These are phyloP conservation scores for Cephus sareptanus DNA, from an alignment of 2,888 invertebrate genomes.

Conservation along the genomic window DNA sequence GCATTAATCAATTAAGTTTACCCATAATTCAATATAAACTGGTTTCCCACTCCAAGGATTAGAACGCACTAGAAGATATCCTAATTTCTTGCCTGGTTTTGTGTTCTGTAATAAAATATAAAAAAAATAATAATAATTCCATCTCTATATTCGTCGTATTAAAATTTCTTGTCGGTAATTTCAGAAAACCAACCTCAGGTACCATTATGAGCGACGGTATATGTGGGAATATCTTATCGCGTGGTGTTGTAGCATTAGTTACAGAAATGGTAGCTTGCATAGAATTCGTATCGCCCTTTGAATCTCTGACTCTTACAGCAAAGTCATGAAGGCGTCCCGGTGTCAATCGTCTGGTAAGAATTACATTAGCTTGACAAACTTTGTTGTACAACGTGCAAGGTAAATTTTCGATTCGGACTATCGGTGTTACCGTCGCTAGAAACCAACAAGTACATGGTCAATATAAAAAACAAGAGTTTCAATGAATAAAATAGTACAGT, in stretches of 20 bases:
- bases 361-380: slow-evolving; percentile 89
- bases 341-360: slow-evolving; percentile 80
- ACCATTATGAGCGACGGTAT: slow-evolving; percentile 81
- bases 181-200: slow-evolving; percentile 72
- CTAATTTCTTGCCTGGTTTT: slow-evolving; percentile 81
- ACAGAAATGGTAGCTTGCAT: slow-evolving; percentile 85
- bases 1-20: slow-evolving; percentile 58
- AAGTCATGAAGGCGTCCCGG: slow-evolving; percentile 88
- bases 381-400: slow-evolving; percentile 89
- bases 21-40: slow-evolving; percentile 86
- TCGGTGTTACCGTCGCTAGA: slow-evolving; percentile 76
- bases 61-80: slow-evolving; percentile 83
- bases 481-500: neutral
- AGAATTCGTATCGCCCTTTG: slow-evolving; percentile 79
- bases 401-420: slow-evolving; percentile 82
- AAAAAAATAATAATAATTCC: neutral
- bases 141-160: neutral
- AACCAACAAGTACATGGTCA: neutral
- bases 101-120: slow-evolving; percentile 70
- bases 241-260: slow-evolving; percentile 86
- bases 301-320: slow-evolving; percentile 77
- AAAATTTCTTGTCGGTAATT: neutral
- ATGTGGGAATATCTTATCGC: slow-evolving; percentile 84
- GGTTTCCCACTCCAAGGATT: slow-evolving; percentile 82
- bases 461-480: slow-evolving; percentile 1